Evolutionary conservation across 2,113 vertebrate species (phyloP), one percentile per base, ranked within the genome.

Genomic region (Uria lomvia): DNA sequence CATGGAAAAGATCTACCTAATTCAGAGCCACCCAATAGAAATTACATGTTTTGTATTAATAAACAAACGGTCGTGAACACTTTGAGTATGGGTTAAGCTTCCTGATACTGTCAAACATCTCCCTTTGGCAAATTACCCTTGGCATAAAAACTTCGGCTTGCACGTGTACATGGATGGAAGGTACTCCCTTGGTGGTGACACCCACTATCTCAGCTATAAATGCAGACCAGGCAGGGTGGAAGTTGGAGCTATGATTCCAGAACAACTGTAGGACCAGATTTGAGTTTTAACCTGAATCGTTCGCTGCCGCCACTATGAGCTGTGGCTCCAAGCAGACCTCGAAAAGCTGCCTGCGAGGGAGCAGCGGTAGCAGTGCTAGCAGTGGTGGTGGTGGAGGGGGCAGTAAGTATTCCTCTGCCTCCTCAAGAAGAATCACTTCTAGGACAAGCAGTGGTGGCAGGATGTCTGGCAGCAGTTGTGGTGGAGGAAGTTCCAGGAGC

Each of bases 21-120:
- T 71, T 83, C 58, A 94, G 92, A 89, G 96, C 95, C 97, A 95
- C 97, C 96, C 97, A 95, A 29, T 7, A 96, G 86, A 96, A 96
- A 97, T 97, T 97, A 97, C 80, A 97, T 49, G 90, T 63, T 95
- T 93, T 85, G 90, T 72, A 5, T 36, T 16, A 85, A 96, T 63
- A 97, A 97, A 96, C 94, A 96, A 88, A 90, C 0, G 59, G 80
- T 92, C 77, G 62, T 5, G 36, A 93, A 86, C 88, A 91, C 42
- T 63, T 2, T 8, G 86, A 81, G 95, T 34, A 71, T 40, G 49
- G 81, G 84, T 72, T 76, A 66, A 58, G 89, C 84, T 91, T 90
- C 94, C 94, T 88, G 83, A 50, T 55, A 67, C 88, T 32, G 67
- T 47, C 92, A 95, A 75, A 67, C 80, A 90, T 89, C 86, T 91